Evolutionary conservation across 2,888 invertebrate genomes (phyloP).

Genomic region (Smittia aterrima): DNA sequence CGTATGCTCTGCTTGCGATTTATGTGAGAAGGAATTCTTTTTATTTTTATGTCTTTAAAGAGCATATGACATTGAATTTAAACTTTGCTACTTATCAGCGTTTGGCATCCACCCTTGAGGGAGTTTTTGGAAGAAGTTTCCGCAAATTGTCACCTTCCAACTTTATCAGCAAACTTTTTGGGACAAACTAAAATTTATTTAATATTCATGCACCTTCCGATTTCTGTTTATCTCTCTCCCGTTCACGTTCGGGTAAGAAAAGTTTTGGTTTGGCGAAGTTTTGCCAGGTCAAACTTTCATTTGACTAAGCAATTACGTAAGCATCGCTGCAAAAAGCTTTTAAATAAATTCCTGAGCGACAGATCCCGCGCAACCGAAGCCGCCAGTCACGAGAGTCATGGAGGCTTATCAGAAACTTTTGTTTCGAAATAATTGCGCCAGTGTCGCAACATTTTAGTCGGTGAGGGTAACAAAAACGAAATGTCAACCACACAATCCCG

Average conservation of each 20-base stretch:
- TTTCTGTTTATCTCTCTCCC: too few species aligned
- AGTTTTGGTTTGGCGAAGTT: too few species aligned
- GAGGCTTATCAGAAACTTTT: slow-evolving; percentile 5
- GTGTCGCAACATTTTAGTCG: slow-evolving; percentile 4
- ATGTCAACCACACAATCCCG: slow-evolving; percentile 24
- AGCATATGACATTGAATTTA: background rate
- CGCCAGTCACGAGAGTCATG: too few species aligned
- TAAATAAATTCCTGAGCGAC: too few species aligned
- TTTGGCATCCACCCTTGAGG: background rate
- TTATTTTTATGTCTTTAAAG: background rate
- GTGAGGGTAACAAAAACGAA: background rate
- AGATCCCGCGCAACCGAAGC: too few species aligned
- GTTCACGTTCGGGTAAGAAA: too few species aligned
- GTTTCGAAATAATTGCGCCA: slow-evolving; percentile 3
- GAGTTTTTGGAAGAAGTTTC: too few species aligned
- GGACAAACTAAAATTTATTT: background rate
- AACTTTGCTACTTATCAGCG: background rate
- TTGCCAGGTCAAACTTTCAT: too few species aligned
- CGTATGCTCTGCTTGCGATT: slow-evolving; percentile 29
- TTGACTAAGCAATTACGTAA: too few species aligned
- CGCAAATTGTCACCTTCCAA: background rate
- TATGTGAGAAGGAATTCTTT: background rate
- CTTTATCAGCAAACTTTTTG: background rate
- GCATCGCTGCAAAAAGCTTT: too few species aligned
- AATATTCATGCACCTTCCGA: background rate